Conservation (phyloP, 2,888 invertebrate species). For the Orthosia gracilis region DNA sequence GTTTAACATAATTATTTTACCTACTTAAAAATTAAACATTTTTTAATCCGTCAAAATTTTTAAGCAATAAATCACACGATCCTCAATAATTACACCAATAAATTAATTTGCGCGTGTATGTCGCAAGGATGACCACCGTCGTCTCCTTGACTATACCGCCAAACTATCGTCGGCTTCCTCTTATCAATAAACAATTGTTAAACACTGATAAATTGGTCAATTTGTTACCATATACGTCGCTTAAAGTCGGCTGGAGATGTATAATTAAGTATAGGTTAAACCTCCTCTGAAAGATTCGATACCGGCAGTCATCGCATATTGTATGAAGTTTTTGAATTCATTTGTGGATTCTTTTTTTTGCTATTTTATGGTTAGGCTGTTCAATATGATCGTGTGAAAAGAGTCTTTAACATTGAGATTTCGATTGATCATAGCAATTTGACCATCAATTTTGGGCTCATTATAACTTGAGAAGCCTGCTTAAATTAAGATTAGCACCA, state of each 20-base stretch:
- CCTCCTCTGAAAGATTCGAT: conserved; percentile 40
- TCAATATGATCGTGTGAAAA: background rate
- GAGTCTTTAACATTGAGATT: background rate
- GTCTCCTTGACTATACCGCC: conserved; percentile 47
- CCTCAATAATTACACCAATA: conserved; percentile 23
- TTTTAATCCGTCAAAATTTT: too few species aligned
- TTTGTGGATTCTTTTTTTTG: background rate
- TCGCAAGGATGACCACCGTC: background rate
- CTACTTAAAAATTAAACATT: too few species aligned
- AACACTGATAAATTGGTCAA: conserved; percentile 76
- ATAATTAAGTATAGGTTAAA: conserved; percentile 51
- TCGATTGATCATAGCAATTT: conserved; percentile 19
- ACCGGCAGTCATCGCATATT: conserved; percentile 36
- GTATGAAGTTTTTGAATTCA: background rate
- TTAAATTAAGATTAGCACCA: background rate
- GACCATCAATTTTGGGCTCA: background rate
- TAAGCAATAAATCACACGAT: conserved; percentile 3
- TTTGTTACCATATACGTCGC: conserved; percentile 69
- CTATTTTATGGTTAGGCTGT: background rate
- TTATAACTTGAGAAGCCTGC: background rate
- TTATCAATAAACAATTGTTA: conserved; percentile 71
- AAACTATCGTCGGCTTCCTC: conserved; percentile 49
- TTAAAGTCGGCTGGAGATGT: conserved; percentile 46
- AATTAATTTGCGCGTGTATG: conserved; percentile 27
- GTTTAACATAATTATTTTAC: background rate